Evolutionary conservation across 2,888 invertebrate genomes (phyloP), one percentile per base, ranked within the genome.

Genomic region (Mactromeris polynyma): DNA sequence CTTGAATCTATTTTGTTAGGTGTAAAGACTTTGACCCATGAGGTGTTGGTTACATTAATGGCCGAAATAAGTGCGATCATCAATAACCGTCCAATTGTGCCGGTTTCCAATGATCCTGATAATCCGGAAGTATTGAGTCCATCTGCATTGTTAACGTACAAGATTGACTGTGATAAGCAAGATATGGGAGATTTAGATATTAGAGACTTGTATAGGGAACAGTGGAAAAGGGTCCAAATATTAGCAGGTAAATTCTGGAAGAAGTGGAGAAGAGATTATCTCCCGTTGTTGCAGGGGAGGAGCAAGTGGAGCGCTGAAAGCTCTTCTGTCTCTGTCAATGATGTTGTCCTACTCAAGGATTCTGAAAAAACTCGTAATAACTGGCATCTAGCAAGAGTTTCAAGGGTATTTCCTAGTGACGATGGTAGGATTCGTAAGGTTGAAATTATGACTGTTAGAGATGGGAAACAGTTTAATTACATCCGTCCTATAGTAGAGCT

Each of bases 151-250:
- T n/a, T n/a, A n/a, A n/a, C n/a, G n/a, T n/a, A n/a, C n/a, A n/a
- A n/a, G n/a, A n/a, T n/a, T n/a, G n/a, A n/a, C n/a, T n/a, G n/a
- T n/a, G n/a, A n/a, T n/a, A n/a, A n/a, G n/a, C n/a, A n/a, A n/a
- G n/a, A n/a, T n/a, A n/a, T n/a, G n/a, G n/a, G n/a, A n/a, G n/a
- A n/a, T n/a, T n/a, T n/a, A n/a, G n/a, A n/a, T n/a, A n/a, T 46
- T 46, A 90, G 89, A 64, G 54, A 89, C 78, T 19, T 92, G 42
- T 90, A 86, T 73, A 80, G 69, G n/a, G 38, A 36, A 11, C 83
- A 89, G 82, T 90, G 92, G 89, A 91, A 87, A 81, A 79, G 87
- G 40, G 88, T 90, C 17, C 90, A 91, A 42, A 46, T 54, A 64
- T 58, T 89, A 6, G 77, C 90, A 11, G 83, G 88, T 54, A 69